These are phyloP conservation scores for Dipodomys spectabilis DNA, from an alignment of 2,113 vertebrate genomes.

Conservation along the genomic window DNA sequence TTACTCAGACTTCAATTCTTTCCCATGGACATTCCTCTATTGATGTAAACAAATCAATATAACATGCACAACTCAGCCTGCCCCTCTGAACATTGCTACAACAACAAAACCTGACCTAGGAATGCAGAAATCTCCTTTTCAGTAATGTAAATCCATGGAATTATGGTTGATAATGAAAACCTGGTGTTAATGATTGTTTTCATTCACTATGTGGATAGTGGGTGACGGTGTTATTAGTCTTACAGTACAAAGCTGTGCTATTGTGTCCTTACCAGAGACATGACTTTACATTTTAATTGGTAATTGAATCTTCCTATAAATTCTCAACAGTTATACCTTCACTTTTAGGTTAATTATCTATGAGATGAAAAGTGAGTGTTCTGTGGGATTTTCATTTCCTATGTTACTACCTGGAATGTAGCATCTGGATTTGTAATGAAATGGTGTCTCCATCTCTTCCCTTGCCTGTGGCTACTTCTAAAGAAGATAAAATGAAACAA, in stretches of 20 bases:
- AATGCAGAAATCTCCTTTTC: neutral
- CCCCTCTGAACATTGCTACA: neutral
- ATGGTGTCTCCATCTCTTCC: neutral
- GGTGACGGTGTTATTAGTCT: neutral
- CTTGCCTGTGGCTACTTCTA: neutral
- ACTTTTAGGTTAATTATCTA: neutral
- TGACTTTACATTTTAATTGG: neutral
- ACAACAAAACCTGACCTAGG: neutral
- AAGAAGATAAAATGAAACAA: neutral
- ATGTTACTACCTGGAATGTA: neutral
- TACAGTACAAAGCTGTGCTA: neutral
- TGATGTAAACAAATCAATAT: neutral
- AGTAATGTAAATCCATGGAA: neutral
- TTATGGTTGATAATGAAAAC: neutral
- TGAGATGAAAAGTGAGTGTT: neutral
- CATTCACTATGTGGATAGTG: too few species aligned
- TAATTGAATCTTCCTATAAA: neutral
- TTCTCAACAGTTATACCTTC: neutral
- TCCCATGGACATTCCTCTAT: neutral
- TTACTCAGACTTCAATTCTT: neutral
- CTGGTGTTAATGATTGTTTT: neutral
- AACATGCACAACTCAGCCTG: neutral
- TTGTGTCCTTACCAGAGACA: neutral
- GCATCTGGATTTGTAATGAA: neutral
- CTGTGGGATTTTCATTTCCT: neutral